Evolutionary conservation across 2,797 vertebrate genomes (phyloP), one percentile per base, ranked within the genome.

Genomic region (Melanotaenia maccullochi): DNA sequence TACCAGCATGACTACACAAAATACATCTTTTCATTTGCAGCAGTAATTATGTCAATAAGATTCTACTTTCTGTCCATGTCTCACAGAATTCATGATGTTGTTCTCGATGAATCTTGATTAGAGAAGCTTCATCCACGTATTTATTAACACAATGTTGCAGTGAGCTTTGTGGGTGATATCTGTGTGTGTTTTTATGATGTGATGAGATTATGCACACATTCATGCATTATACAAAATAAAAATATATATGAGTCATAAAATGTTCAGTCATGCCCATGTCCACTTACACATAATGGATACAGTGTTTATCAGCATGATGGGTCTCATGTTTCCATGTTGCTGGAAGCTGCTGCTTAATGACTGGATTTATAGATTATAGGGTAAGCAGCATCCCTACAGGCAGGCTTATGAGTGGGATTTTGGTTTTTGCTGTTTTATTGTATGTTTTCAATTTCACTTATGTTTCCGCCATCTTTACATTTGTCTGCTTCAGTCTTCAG

Each of bases 311-410:
- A 49, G 63, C 59, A 82, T 47, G 24, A 65, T 76, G 28, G 55
- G 60, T 76, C 68, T 85, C 61, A 5, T 75, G 77, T 71, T 76
- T 80, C 61, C 72, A 44, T 71, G 63, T 2, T 1, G 56, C 58
- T 44, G 9, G 60, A 67, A 71, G 62, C 22, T 38, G 14, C 52
- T 62, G 78, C 30, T n/a, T 69, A 47, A 68, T 78, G 60, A 60
- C 56, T 59, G 33, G 6, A 33, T 74, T 68, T 71, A 68, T 73
- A 51, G 70, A 62, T 85, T 70, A 76, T 68, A n/a, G 70, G 44
- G 59, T 82, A 74, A 55, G 56, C 62, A 25, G 70, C 20, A 60
- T 20, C 20, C 60, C n/a, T 3, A 51, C 51, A 16, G 56, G 16
- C 36, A n/a, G 36, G 61, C 36, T 69, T 65, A 42, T 63, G 9